Evolutionary conservation across 2,113 vertebrate genomes (phyloP).

Genomic region (Zosterops lateralis): DNA sequence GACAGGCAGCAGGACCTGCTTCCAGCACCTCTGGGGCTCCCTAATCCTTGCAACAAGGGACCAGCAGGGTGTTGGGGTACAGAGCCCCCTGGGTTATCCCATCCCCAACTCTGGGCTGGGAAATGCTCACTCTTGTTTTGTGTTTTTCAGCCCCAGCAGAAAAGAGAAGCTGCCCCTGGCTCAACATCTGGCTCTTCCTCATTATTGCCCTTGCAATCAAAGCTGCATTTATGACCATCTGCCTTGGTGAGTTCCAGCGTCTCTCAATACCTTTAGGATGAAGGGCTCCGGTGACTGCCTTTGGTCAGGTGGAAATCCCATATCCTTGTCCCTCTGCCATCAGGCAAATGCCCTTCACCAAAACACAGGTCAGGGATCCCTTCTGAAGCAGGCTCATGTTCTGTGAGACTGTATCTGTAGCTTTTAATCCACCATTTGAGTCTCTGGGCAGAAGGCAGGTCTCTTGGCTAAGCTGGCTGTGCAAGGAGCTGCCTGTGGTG

Average conservation of each 20-base stretch:
- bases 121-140: too few species aligned
- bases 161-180: background rate
- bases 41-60: background rate
- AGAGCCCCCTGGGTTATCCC: background rate
- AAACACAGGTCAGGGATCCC: too few species aligned
- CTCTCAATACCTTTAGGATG: background rate
- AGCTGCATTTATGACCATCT: background rate
- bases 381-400: too few species aligned
- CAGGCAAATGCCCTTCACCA: too few species aligned
- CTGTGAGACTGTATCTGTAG: too few species aligned
- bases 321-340: too few species aligned
- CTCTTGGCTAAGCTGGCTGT: too few species aligned
- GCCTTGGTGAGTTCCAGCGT: background rate
- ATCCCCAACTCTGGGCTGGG: fast-evolving
- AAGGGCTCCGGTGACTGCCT: background rate
- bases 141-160: constrained; percentile 10
- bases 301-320: background rate
- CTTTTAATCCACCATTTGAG: too few species aligned
- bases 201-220: background rate
- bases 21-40: background rate
- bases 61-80: fast-evolving
- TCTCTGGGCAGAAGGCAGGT: too few species aligned
- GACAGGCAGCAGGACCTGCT: background rate
- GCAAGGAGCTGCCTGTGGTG: too few species aligned
- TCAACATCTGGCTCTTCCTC: background rate